A percentile compares a stretch with the other conserved stretches of the same genome.
Evolutionary conservation across 92 coral and sea anemone species (phyloP).

Genomic region (Actinostola sp.): DNA sequence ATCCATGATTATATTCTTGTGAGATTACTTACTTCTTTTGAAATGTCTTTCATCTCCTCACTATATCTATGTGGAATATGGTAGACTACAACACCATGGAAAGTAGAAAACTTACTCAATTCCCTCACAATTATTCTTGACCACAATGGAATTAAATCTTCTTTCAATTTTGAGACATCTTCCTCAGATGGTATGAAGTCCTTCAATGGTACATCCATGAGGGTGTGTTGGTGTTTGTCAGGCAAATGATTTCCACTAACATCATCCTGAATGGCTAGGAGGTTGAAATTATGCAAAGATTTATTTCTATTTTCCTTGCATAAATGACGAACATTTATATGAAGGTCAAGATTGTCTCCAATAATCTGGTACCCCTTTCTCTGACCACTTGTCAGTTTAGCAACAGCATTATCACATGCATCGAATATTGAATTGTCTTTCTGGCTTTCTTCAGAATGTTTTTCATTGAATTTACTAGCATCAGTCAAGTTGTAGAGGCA

Average conservation of each 20-base stretch:
- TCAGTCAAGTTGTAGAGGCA: conserved; percentile 1
- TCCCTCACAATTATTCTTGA: conserved; percentile 50
- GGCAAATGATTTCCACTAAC: conserved; percentile 41
- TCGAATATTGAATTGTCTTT: neutral
- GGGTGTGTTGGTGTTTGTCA: conserved; percentile 36
- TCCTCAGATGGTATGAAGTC: conserved; percentile 48
- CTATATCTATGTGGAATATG: conserved; percentile 70
- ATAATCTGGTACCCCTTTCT: conserved; percentile 32
- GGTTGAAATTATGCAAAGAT: conserved; percentile 49
- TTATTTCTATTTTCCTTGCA: conserved; percentile 39
- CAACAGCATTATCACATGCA: neutral
- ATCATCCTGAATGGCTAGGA: conserved; percentile 43
- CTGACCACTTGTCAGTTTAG: neutral
- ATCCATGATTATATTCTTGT: too few relatives aligned
- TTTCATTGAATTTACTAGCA: too few relatives aligned
- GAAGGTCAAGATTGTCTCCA: conserved; percentile 55
- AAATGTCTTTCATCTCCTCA: conserved; percentile 35
- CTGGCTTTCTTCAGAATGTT: too few relatives aligned
- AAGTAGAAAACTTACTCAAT: conserved; percentile 12
- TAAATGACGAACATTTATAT: conserved; percentile 46
- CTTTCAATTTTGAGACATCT: conserved; percentile 35
- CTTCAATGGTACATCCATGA: conserved; percentile 29
- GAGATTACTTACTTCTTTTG: conserved; percentile 9
- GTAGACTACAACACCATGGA: conserved; percentile 11
- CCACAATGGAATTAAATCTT: conserved; percentile 49